Evolutionary conservation across 2,888 invertebrate species (phyloP), one percentile per base, ranked within the genome.

Genomic region (Drosophila niveifrons): DNA sequence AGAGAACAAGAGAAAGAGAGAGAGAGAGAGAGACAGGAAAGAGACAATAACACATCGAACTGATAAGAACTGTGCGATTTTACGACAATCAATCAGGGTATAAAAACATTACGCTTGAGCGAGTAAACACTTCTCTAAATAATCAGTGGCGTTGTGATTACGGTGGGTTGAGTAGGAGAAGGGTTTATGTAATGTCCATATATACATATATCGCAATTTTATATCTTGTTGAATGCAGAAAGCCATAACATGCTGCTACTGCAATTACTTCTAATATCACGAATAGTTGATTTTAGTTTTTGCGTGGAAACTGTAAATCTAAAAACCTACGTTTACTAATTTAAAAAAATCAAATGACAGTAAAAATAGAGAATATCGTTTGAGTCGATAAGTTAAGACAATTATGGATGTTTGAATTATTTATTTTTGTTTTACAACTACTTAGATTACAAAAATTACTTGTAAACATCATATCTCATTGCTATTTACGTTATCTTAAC

Each of bases 21-120:
- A 17, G 31, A 50, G 50, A 50, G 17, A 34, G 43, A 13, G 68
- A 34, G 44, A 18, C 28, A 13, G 8, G 13, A 50, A 48, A 57
- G 63, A 67, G 62, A 71, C 48, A 28, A 39, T n/a, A 31, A 13
- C 61, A 46, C 31, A 68, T 9, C 34, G 29, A n/a, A 17, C 53
- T 72, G 71, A 83, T 77, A 83, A 83, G 74, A 46, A 44, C 48
- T 50, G 43, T 51, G 31, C 18, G 63, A 52, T 28, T 63, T 69
- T 48, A 63, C 34, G 75, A 46, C 73, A 73, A 76, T 78, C 71
- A 80, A 76, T 79, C 76, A 73, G 74, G 56, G 59, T 44, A 65
- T 55, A 48, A 56, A 66, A 57, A 69, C 69, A 82, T 63, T 85
- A 29, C 43, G 39, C 36, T 66, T n/a, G 15, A 36, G 64, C 66